A percentile compares a stretch with the other conserved stretches of the same genome.
phyloP scores from a whole-genome alignment of 2,113 vertebrate genomes.

The Protobothrops mucrosquamatus region DNA sequence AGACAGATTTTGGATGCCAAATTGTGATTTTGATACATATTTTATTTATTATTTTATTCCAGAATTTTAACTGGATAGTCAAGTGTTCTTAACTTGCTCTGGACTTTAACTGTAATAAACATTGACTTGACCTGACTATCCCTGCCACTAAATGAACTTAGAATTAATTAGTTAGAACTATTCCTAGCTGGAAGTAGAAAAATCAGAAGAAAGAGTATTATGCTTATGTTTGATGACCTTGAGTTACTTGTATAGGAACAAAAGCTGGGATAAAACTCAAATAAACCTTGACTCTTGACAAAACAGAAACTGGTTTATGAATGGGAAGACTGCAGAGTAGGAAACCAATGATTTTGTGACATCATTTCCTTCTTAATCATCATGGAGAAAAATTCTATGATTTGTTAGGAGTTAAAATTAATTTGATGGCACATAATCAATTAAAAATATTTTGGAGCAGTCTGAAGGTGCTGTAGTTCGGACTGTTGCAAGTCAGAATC shows the following conservation, averaged over 20 bases:
- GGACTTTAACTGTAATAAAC: neutral
- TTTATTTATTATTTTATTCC: neutral
- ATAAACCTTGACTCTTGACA: neutral
- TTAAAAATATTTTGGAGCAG: neutral
- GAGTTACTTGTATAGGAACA: neutral
- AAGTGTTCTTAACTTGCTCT: neutral
- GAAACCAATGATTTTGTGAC: neutral
- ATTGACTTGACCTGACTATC: neutral
- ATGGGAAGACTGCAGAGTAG: neutral
- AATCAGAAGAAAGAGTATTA: neutral
- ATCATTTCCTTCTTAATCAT: neutral
- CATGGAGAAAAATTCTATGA: neutral
- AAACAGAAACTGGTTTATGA: neutral
- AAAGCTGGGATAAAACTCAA: neutral
- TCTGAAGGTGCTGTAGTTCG: neutral
- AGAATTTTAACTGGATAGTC: neutral
- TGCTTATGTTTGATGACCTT: neutral
- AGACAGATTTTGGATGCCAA: neutral
- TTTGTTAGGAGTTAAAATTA: neutral
- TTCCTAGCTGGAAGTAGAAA: neutral
- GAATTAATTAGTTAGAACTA: neutral
- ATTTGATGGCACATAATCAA: neutral
- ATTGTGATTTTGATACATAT: neutral
- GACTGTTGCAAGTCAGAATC: neutral
- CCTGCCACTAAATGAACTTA: neutral